Conservation (phyloP, 92 coral and sea anemone genomes). For the Palythoa grandiflora region DNA sequence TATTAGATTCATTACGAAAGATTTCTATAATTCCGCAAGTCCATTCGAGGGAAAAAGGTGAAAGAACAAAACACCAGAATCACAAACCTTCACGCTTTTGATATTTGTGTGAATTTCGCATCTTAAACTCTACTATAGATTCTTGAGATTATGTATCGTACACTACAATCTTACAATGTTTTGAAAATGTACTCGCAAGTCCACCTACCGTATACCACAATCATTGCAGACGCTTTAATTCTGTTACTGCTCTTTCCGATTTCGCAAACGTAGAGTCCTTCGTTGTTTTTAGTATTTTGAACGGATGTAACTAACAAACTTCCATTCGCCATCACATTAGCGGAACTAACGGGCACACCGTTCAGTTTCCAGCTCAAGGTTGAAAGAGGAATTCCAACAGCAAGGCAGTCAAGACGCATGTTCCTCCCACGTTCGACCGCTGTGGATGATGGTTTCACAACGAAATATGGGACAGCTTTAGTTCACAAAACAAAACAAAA, state of each 20-base stretch:
- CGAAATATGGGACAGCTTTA: constrained; percentile 33
- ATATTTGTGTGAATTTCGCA: no score
- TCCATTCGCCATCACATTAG: constrained; percentile 46
- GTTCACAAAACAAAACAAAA: neutral
- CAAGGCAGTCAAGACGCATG: constrained; percentile 50
- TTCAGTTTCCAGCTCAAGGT: constrained; percentile 52
- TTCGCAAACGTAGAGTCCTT: constrained; percentile 53
- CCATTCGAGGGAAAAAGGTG: no score
- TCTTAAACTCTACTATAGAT: no score
- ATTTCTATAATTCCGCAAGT: no score
- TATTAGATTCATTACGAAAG: no score
- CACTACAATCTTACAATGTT: neutral
- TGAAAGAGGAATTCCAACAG: constrained; percentile 58
- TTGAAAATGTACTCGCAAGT: neutral
- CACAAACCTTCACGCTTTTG: no score
- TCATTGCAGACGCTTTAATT: neutral
- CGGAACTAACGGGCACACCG: constrained; percentile 53
- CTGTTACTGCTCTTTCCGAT: neutral
- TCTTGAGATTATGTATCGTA: no score
- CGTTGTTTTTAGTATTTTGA: constrained; percentile 49
- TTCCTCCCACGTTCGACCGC: constrained; percentile 37
- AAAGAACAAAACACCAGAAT: no score
- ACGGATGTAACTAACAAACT: constrained; percentile 47
- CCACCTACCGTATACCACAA: constrained; percentile 11
- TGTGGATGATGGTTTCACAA: constrained; percentile 23